Percentiles rank a stretch among this genome's conserved stretches.
Conservation (phyloP, 2,888 invertebrate species). For the Diaperis boleti region DNA sequence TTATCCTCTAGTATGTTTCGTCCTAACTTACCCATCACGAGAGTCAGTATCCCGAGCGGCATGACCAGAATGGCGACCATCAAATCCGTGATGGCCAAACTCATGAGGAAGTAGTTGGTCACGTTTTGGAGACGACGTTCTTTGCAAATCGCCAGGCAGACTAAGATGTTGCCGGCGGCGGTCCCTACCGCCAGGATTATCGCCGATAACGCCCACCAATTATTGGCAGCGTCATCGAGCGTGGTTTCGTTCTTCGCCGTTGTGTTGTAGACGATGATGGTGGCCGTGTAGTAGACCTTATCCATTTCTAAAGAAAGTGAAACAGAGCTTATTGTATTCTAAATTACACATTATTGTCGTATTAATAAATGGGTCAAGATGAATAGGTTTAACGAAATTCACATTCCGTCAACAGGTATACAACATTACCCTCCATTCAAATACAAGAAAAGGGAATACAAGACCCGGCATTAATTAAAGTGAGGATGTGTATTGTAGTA, state of each 20-base stretch:
- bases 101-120: slow-evolving; percentile 97
- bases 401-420: slow-evolving; percentile 2
- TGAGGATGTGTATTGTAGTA: neutral
- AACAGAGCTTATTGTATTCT: neutral
- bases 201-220: slow-evolving; percentile 88
- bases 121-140: slow-evolving; percentile 95
- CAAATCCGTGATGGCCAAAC: slow-evolving; percentile 93
- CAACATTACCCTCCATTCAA: slow-evolving; percentile 5
- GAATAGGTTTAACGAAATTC: slow-evolving; percentile 1
- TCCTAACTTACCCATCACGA: slow-evolving; percentile 81
- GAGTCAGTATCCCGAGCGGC: slow-evolving; percentile 90
- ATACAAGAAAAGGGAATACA: slow-evolving; percentile 5
- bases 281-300: slow-evolving; percentile 64
- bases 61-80: slow-evolving; percentile 95
- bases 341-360: neutral
- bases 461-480: slow-evolving; percentile 1
- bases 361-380: slow-evolving; percentile 2
- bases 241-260: slow-evolving; percentile 25
- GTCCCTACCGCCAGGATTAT: slow-evolving; percentile 85
- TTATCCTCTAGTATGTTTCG: neutral
- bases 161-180: slow-evolving; percentile 92
- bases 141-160: slow-evolving; percentile 92
- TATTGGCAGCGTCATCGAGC: slow-evolving; percentile 65
- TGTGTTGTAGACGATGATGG: slow-evolving; percentile 55
- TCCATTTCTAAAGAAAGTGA: slow-evolving; percentile 38